Base-by-base conservation (phyloP, 2,888 invertebrate genomes). In the Serripes groenlandicus region DNA sequence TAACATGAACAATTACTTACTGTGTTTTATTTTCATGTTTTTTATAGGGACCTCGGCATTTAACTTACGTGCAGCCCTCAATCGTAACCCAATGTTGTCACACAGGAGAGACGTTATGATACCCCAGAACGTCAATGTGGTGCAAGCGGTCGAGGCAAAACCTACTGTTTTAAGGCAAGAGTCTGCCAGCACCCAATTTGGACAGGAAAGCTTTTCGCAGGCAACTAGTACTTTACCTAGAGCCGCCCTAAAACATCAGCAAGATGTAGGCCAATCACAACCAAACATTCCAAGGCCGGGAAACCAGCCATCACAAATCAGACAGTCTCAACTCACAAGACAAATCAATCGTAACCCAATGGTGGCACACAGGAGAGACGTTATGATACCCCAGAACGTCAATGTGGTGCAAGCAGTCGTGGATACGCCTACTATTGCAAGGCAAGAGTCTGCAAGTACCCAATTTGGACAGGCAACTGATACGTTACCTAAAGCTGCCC, bases 41-140 rank as follows among this genome's bases (percentile, higher is more conserved):
- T 26, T 75, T 80, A 30, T 75, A 80, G 80, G 71, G 30, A 37
- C 71, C n/a, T 37, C 30, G 18, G 15, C 21, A 54, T 58, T 58
- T n/a, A 49, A 34, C 3, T 23, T 80, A 35, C 71, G 80, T 4
- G n/a, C 21, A 21, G 37, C 75, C 18, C 66, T 80, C 21, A 56
- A 26, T 18, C 0, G 11, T 0, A 32, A 56, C 32, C 72, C 80
- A 15, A 2, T 60, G 32, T 75, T 75, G 18, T 75, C 80, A 3
- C 75, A 75, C 26, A 4, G 5, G 1, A 56, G 80, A 35, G 72
- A 72, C 1, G 62, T 66, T 9, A 34, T 42, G 3, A 71, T 64
- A 7, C 35, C 62, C 0, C 64, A 66, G 54, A 80, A 80, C 54
- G 71, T 70, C 32, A 79, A 79, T 52, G 23, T 79, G 32, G 18